Conservation (phyloP, 2,888 invertebrate species). For the Nowickia ferox region DNA sequence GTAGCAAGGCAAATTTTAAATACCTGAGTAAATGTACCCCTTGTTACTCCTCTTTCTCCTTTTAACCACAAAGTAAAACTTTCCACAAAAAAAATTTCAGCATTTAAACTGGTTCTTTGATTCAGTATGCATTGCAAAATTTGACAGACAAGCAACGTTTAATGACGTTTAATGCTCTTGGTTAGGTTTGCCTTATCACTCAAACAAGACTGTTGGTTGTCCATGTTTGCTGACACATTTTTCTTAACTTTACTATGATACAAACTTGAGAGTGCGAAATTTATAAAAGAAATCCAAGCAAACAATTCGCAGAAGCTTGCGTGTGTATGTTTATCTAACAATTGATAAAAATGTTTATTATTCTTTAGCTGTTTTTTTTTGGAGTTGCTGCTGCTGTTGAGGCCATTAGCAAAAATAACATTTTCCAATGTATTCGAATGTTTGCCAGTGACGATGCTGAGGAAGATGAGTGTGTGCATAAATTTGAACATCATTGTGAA, state of each 20-base stretch:
- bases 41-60: too few species aligned
- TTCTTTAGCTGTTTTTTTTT: constrained; percentile 25
- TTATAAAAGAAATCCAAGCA: constrained; percentile 38
- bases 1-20: too few species aligned
- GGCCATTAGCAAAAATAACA: constrained; percentile 62
- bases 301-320: constrained; percentile 23
- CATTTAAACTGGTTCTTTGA: too few species aligned
- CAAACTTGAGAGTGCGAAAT: constrained; percentile 50
- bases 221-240: neutral
- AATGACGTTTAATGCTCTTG: too few species aligned
- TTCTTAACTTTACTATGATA: constrained; percentile 26
- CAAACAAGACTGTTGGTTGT: neutral
- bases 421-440: neutral
- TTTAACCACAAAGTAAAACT: too few species aligned
- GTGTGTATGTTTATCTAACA: constrained; percentile 32
- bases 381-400: constrained; percentile 32
- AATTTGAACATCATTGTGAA: constrained; percentile 35
- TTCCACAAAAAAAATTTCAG: too few species aligned
- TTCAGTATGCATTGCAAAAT: too few species aligned
- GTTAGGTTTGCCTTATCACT: too few species aligned
- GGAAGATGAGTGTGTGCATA: constrained; percentile 40
- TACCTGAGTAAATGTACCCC: too few species aligned
- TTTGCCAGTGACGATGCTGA: constrained; percentile 27
- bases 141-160: too few species aligned
- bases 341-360: constrained; percentile 48